Evolutionary conservation across 2,888 invertebrate species (phyloP), one percentile per base, ranked within the genome.

Genomic region (Sclerodermus sp.): DNA sequence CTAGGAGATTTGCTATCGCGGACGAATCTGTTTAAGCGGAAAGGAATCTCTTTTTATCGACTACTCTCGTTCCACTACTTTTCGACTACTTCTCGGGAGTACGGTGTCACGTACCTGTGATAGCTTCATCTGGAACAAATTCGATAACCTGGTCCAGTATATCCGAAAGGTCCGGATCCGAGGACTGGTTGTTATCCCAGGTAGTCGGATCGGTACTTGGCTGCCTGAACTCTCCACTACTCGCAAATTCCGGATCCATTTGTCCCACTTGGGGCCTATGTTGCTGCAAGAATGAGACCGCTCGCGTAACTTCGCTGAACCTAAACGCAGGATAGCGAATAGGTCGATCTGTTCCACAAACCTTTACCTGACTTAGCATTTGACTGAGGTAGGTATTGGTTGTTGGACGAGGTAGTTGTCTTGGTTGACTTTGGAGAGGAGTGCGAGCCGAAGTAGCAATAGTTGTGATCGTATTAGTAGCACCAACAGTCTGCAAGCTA

Each of bases 111-210:
- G 12, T 68, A 76, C 75, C 73, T 57, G 72, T 70, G 38, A 76
- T 76, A 54, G 82, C 82, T 38, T 82, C 81, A 62, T 90, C 90
- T 52, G 89, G 86, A 76, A 88, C 87, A 70, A 88, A 86, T 58
- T 92, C 91, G 71, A 92, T 89, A 53, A 93, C 89, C 76, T 89
- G 88, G 80, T 95, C 93, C 62, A 95, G 79, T 63, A 95, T 87
- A 68, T 90, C 90, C 2, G 92, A 91, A 45, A 95, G 81, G 54
- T 89, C 83, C 44, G 87, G 85, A 79, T 91, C 91, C 47, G 83
- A 80, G 62, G 68, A 80, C 68, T 76, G 77, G 79, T 12, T 12
- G 66, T 70, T 80, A 66, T 74, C 81, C 82, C 83, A 79, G 37
- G 69, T 60, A 30, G 50, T 64, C 44, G 67, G 66, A 62, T 77